Conservation (phyloP, 2,113 vertebrate genomes). For the Ranitomeya imitator region DNA sequence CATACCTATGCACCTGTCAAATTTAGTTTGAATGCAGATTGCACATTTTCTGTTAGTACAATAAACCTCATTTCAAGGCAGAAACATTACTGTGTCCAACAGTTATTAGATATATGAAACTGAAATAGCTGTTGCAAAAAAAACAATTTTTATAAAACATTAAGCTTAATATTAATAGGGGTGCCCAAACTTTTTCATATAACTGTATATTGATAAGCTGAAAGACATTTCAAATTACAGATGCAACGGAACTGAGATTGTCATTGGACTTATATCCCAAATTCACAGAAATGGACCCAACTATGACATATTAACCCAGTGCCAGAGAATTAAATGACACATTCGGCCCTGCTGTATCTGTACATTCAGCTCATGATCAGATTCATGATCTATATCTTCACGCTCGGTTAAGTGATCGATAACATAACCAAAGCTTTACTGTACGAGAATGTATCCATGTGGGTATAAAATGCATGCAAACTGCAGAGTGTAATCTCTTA, state of each 20-base stretch:
- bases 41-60: too few relatives aligned
- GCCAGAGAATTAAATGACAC: background rate
- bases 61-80: too few relatives aligned
- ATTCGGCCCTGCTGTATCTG: background rate
- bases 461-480: conserved; percentile 20
- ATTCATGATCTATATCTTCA: background rate
- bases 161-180: too few relatives aligned
- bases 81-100: too few relatives aligned
- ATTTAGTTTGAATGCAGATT: too few relatives aligned
- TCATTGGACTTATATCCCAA: background rate
- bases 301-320: background rate
- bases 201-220: background rate
- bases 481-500: conserved; percentile 64
- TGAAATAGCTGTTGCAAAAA: too few relatives aligned
- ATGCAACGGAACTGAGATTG: background rate
- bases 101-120: too few relatives aligned
- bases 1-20: too few relatives aligned
- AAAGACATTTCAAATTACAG: background rate
- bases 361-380: background rate
- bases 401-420: background rate
- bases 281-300: background rate
- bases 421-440: background rate
- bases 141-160: too few relatives aligned
- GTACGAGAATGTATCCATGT: background rate
- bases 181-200: too few relatives aligned